Evolutionary conservation across 1,140 invertebrate genomes (phyloP).

Genomic region (Scaptomyza montana): DNA sequence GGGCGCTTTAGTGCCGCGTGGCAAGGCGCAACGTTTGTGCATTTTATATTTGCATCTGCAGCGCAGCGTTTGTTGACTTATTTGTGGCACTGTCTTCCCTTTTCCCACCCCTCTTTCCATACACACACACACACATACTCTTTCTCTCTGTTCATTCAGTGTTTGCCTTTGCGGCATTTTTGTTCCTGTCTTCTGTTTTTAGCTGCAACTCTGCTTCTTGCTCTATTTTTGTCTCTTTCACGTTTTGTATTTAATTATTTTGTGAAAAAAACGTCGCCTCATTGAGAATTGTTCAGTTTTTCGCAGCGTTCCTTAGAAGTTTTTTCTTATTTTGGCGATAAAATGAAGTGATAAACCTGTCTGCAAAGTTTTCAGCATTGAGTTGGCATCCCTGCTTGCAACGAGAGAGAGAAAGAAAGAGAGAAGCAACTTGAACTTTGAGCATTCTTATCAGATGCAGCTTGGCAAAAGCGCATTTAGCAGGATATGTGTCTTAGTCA

Average conservation of each 20-base stretch:
- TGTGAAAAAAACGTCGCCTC: constrained; percentile 42
- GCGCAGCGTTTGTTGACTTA: constrained; percentile 68
- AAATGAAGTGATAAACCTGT: constrained; percentile 81
- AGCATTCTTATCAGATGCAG: constrained; percentile 32
- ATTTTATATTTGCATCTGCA: constrained; percentile 74
- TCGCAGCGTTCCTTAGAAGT: constrained; percentile 40
- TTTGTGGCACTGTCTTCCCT: constrained; percentile 57
- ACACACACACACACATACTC: too few species aligned
- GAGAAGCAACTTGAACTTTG: constrained; percentile 8
- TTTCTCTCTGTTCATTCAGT: constrained; percentile 5
- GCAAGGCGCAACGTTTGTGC: constrained; percentile 63
- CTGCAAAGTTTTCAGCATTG: constrained; percentile 68
- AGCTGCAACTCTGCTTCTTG: neutral
- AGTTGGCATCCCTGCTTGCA: constrained; percentile 57
- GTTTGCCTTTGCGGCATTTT: constrained; percentile 25
- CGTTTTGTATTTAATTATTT: constrained; percentile 77
- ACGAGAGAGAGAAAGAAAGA: neutral
- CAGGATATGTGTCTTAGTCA: constrained; percentile 19
- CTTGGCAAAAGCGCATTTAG: neutral
- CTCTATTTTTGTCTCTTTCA: constrained; percentile 7
- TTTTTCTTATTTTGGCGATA: constrained; percentile 64
- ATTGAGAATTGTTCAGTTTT: constrained; percentile 56
- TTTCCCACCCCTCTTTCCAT: too few species aligned
- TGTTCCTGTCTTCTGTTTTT: constrained; percentile 1
- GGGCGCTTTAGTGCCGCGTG: constrained; percentile 6